These are phyloP conservation scores for Pilophorus perplexus DNA, from an alignment of 2,888 invertebrate species.

Conservation along the genomic window DNA sequence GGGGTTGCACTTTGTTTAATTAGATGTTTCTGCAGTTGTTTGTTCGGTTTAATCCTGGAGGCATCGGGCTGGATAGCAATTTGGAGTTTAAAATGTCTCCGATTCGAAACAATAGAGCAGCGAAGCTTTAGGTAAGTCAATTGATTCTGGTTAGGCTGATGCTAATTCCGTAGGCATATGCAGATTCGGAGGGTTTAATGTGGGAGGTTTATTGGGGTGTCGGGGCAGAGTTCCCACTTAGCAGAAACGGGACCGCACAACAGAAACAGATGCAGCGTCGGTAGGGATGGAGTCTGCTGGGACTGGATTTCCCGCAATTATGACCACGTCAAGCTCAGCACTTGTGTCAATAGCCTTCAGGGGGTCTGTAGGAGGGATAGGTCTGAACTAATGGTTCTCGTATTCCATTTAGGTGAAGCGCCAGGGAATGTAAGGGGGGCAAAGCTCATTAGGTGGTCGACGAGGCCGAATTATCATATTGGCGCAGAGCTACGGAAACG, in stretches of 20 bases:
- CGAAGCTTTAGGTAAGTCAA: slow-evolving; percentile 25
- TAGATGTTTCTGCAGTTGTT: too few species aligned
- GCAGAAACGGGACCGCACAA: slow-evolving; percentile 17
- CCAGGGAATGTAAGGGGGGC: slow-evolving; percentile 3
- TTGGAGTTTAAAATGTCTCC: too few species aligned
- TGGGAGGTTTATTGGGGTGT: slow-evolving; percentile 31
- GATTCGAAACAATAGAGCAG: slow-evolving; percentile 19
- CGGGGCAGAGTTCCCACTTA: slow-evolving; percentile 37
- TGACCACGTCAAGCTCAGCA: slow-evolving; percentile 43
- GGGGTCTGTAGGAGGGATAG: slow-evolving; percentile 10
- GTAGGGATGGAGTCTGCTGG: not conserved
- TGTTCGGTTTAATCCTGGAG: too few species aligned
- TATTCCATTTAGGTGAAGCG: slow-evolving; percentile 28
- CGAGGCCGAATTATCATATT: slow-evolving; percentile 32
- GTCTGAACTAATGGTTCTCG: slow-evolving; percentile 35
- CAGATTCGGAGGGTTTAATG: slow-evolving; percentile 28
- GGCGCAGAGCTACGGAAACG: not conserved
- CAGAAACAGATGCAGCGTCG: slow-evolving; percentile 27
- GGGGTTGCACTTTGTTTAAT: too few species aligned
- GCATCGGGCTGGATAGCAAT: too few species aligned
- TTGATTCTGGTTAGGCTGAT: slow-evolving; percentile 29
- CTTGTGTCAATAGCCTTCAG: slow-evolving; percentile 40
- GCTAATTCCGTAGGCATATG: slow-evolving; percentile 37
- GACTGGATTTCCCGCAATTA: slow-evolving; percentile 31
- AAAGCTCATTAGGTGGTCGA: slow-evolving; percentile 31